Evolutionary conservation across 1,140 invertebrate species (phyloP), one percentile per base, ranked within the genome.

Genomic region (Potamilus streckersoni): DNA sequence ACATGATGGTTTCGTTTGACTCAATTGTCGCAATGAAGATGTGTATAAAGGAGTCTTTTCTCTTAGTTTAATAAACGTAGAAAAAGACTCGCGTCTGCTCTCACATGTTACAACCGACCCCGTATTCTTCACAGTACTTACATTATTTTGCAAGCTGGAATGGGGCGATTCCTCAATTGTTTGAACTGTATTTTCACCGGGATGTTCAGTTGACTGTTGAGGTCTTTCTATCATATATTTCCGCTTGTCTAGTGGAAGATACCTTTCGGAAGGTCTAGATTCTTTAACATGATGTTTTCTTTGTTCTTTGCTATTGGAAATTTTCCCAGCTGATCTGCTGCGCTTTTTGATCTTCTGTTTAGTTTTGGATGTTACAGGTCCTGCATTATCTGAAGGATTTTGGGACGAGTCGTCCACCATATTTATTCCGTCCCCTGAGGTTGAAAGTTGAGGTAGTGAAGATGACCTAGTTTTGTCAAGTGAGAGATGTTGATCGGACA

Each of bases 241-340:
- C 57, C 75, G 69, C 58, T 77, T 77, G 69, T 77, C 75, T n/a
- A 77, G 58, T 14, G 75, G 75, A n/a, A 72, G 70, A 63, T 69
- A 69, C 62, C 63, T 57, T 62, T 23, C n/a, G 69, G n/a, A 56
- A 38, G 55, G 55, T 61, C 20, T 57, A 38, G 69, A 61, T 38
- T 49, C 20, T 61, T 12, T 71, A 49, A 31, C 68, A 63, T 65
- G 59, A 31, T 76, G 59, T 67, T 17, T 67, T 23, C 13, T 13
- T 69, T 56, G 66, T 56, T 64, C 49, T 31, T n/a, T 64, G 19
- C 49, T 56, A 59, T 64, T 60, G 68, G 64, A 62, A 74, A 19
- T 19, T 58, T 57, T 66, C 17, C 31, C 58, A 49, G 65, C 75
- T 27, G 69, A 66, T n/a, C 20, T 58, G 57, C 55, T 55, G 56